Conservation (phyloP, 2,113 vertebrate species). For the Siniperca knerii region DNA sequence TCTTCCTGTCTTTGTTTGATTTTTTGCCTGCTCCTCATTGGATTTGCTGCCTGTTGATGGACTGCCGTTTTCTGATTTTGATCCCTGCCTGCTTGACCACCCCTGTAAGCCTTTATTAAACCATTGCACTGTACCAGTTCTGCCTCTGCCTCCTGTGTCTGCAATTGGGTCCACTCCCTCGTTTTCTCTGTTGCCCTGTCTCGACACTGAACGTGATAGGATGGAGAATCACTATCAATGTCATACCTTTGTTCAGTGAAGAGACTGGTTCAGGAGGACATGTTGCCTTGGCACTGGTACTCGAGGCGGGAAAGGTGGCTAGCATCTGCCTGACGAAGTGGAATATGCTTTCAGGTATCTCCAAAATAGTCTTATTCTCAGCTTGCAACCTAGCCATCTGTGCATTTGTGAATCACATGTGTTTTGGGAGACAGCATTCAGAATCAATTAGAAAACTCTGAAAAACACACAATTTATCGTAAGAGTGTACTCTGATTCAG, state of each 20-base stretch:
- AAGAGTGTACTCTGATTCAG: neutral
- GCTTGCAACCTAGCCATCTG: neutral
- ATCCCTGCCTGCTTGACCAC: no score
- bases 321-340: neutral
- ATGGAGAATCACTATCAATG: neutral
- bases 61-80: no score
- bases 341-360: neutral
- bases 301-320: neutral
- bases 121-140: no score
- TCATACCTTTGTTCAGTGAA: neutral
- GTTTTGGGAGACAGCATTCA: neutral
- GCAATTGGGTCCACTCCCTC: no score
- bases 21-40: no score
- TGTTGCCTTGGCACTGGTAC: neutral
- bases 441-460: conserved; percentile 33
- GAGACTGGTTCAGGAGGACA: neutral
- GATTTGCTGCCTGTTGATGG: no score
- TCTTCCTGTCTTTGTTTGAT: no score
- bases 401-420: neutral
- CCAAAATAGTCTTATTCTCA: neutral
- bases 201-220: no score
- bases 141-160: no score
- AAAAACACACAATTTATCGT: neutral
- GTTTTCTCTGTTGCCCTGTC: no score
- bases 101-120: no score